These are phyloP conservation scores for Campoletis raptor DNA, from an alignment of 2,888 invertebrate species.

Conservation along the genomic window DNA sequence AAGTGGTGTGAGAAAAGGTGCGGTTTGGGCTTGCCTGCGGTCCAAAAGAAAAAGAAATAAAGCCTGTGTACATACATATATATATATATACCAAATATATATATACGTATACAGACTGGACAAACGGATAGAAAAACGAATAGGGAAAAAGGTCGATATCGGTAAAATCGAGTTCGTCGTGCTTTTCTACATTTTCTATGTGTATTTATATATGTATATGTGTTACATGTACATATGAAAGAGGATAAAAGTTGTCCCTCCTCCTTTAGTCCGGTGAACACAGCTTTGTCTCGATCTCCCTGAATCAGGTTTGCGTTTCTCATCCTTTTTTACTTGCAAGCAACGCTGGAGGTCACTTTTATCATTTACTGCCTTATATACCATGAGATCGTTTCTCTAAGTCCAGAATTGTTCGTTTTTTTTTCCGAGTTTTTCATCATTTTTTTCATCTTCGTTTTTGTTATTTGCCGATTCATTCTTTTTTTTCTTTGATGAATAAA, in stretches of 20 bases:
- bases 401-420: conserved; percentile 21
- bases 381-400: conserved; percentile 24
- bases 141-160: conserved; percentile 78
- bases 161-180: conserved; percentile 81
- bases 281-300: not conserved
- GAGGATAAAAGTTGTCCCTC: not conserved
- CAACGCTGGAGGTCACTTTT: conserved; percentile 65
- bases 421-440: conserved; percentile 1
- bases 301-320: conserved; percentile 15
- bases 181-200: conserved; percentile 34
- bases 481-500: not conserved
- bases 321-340: not conserved
- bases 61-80: not conserved
- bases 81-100: not conserved
- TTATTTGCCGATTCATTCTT: not conserved
- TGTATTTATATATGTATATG: conserved; percentile 23
- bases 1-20: conserved; percentile 53
- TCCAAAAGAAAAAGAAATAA: conserved; percentile 52
- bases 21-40: conserved; percentile 60
- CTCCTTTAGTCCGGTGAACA: not conserved
- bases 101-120: conserved; percentile 7
- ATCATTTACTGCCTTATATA: conserved; percentile 49
- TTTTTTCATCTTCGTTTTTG: conserved; percentile 27
- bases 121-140: conserved; percentile 46
- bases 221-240: conserved; percentile 18